Evolutionary conservation across 2,113 vertebrate species (phyloP), one percentile per base, ranked within the genome.

Genomic region (Macaca fascicularis): DNA sequence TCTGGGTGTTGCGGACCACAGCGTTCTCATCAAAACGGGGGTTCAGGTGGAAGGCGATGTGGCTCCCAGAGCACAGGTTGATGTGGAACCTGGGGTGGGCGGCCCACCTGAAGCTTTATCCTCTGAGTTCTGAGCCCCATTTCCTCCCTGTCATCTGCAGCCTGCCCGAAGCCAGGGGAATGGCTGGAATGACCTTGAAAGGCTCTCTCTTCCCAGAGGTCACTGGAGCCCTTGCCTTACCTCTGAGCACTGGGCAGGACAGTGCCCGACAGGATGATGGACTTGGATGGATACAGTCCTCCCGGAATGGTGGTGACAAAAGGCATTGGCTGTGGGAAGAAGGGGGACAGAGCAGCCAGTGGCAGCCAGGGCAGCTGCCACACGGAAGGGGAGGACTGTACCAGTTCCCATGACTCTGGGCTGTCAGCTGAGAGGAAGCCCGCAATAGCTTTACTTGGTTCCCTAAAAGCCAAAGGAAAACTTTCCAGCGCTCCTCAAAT

Each of bases 1-100:
- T 74, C 69, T 91, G 87, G 32, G 95, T 98, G 97, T 99, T 99
- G 16, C 98, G 97, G 40, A 99, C 99, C 93, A 99, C 98, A 0
- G 12, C 0, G 0, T 99, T 98, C 95, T 99, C 98, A 6, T 96
- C 52, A 27, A 99, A 98, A 3, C 99, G 98, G 6, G 99, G 98
- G 81, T 99, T 99, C 89, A 99, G 95, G 69, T 99, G 99, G 85
- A 99, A 97, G 40, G 99, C 99, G 0, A 98, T 97, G 55, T 99
- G 98, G 19, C 45, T 92, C 11, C 80, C 92, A 1, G 91, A 95
- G 30, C 94, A 57, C 30, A 99, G 97, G 93, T 99, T 99, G 95
- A 99, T 92, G 25, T 52, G 1, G 90, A 99, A 98, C 90, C 99
- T 99, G 88, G 67, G 43, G 14, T 19, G 17, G 38, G 27, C 3